Percentiles rank a stretch among this genome's conserved stretches.
Conservation (phyloP, 2,797 vertebrate species). For the Tragelaphus oryx region DNA sequence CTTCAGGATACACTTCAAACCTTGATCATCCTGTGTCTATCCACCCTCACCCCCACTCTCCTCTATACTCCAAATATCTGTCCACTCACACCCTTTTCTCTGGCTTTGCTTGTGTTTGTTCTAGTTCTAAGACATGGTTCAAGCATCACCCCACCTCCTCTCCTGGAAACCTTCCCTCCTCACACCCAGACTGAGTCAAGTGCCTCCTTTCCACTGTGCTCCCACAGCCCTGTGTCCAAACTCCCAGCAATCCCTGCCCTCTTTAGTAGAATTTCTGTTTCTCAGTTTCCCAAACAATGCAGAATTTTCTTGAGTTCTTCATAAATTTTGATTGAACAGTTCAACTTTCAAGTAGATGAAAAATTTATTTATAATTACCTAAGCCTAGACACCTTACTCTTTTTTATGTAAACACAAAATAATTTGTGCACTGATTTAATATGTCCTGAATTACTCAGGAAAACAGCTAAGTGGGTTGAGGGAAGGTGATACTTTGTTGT, state of each 20-base stretch:
- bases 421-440: not conserved
- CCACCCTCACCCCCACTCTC: not conserved
- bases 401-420: not conserved
- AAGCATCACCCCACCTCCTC: not conserved
- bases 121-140: not conserved
- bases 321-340: not conserved
- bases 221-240: rapidly evolving
- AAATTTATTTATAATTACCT: not conserved
- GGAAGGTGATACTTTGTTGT: not conserved
- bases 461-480: not conserved
- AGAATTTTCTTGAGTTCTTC: not conserved
- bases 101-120: not conserved
- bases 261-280: not conserved
- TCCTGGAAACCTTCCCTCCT: not conserved
- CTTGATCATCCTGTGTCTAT: not conserved
- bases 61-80: not conserved
- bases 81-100: not conserved
- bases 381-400: not conserved
- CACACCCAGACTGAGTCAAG: not conserved
- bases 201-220: not conserved
- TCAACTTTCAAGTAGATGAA: not conserved
- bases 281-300: not conserved
- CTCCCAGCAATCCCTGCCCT: not conserved
- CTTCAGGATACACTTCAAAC: not conserved
- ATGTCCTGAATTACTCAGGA: not conserved